A percentile compares a stretch with the other conserved stretches of the same genome.
phyloP scores from a whole-genome alignment of 1,140 invertebrate genomes.

The Cardiocondyla obscurior region DNA sequence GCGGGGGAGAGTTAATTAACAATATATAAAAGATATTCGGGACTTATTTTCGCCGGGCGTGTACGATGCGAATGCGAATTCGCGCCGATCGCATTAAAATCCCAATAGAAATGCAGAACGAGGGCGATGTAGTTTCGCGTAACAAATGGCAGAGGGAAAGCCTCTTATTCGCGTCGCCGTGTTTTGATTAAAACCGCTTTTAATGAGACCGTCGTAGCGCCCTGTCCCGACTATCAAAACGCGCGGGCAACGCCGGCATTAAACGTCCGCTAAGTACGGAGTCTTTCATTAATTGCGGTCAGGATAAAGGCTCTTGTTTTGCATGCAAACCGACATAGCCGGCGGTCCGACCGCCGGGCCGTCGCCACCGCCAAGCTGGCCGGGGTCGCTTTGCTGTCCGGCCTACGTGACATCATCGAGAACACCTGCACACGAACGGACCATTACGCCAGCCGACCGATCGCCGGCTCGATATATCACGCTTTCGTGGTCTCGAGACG shows the following conservation, averaged over 20 bases:
- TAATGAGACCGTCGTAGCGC: constrained; percentile 11
- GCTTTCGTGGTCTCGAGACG: constrained; percentile 26
- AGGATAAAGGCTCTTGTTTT: constrained; percentile 21
- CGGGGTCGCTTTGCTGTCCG: constrained; percentile 37
- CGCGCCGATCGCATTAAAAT: constrained; percentile 36
- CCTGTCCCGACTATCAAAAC: neutral
- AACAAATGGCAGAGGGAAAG: constrained; percentile 39
- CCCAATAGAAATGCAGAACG: constrained; percentile 9
- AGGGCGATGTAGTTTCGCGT: constrained; percentile 13
- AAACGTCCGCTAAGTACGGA: neutral
- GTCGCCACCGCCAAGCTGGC: neutral
- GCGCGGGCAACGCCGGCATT: neutral
- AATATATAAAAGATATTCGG: neutral
- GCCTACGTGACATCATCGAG: constrained; percentile 70
- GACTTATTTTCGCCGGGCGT: neutral
- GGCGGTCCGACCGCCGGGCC: neutral
- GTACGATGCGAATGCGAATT: neutral
- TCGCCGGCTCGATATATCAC: constrained; percentile 44
- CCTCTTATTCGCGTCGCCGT: constrained; percentile 35
- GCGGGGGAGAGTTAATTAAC: neutral
- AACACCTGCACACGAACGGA: constrained; percentile 64
- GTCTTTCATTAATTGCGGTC: constrained; percentile 44
- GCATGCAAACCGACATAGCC: constrained; percentile 31
- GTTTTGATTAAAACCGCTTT: constrained; percentile 49
- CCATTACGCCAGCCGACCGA: constrained; percentile 44